phyloP scores from a whole-genome alignment of 2,113 vertebrate species.

The Lepus americanus region DNA sequence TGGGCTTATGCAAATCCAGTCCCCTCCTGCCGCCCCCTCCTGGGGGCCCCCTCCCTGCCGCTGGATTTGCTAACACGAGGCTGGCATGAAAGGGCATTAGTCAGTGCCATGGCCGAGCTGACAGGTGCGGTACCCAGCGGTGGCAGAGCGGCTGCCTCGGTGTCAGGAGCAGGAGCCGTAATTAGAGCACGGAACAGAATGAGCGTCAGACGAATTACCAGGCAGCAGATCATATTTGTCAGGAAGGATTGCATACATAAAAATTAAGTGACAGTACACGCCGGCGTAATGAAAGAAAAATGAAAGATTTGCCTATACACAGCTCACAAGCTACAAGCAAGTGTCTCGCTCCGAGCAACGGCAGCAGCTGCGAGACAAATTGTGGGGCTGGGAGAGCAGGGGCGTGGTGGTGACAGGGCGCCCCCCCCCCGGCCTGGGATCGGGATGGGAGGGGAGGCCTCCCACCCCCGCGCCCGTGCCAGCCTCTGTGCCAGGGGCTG shows the following conservation, averaged over 20 bases:
- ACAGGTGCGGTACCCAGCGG: slow-evolving; percentile 88
- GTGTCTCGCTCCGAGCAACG: slow-evolving; percentile 77
- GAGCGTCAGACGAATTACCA: slow-evolving; percentile 90
- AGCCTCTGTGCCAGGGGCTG: too few species aligned
- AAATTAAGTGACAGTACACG: slow-evolving; percentile 93
- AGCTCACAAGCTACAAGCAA: slow-evolving; percentile 82
- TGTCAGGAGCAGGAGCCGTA: slow-evolving; percentile 87
- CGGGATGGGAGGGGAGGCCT: background rate
- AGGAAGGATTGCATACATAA: slow-evolving; percentile 91
- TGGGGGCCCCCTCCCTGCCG: slow-evolving; percentile 9
- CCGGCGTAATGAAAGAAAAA: slow-evolving; percentile 91
- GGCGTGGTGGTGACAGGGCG: background rate
- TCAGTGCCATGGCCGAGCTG: slow-evolving; percentile 86
- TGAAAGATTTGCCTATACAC: slow-evolving; percentile 90
- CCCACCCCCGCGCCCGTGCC: too few species aligned
- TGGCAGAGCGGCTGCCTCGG: slow-evolving; percentile 81
- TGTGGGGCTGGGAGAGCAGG: slow-evolving; percentile 64
- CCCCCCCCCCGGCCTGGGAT: background rate
- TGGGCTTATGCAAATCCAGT: slow-evolving; percentile 84
- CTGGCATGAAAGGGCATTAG: slow-evolving; percentile 89
- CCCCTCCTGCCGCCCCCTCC: slow-evolving; percentile 42
- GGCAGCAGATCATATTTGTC: slow-evolving; percentile 92
- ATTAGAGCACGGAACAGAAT: slow-evolving; percentile 91
- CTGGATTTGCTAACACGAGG: slow-evolving; percentile 84
- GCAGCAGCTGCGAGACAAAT: slow-evolving; percentile 81